phyloP scores from a whole-genome alignment of 2,113 vertebrate species.

The Dipodomys spectabilis region DNA sequence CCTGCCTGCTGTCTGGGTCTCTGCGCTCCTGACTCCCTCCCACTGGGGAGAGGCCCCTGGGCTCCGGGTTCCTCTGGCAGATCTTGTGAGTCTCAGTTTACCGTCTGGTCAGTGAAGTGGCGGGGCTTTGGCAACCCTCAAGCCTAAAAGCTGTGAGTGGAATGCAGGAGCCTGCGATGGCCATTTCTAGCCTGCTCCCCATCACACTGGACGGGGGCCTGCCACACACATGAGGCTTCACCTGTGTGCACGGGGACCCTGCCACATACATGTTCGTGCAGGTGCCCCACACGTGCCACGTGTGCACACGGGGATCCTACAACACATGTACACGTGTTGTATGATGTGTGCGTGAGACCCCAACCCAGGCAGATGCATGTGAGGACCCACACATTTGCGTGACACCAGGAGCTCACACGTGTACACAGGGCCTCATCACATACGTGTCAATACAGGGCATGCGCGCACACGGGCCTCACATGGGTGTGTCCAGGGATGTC shows the following conservation, averaged over 20 bases:
- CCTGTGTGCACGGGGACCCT: not conserved
- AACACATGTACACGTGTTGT: too few relatives aligned
- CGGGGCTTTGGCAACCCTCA: not conserved
- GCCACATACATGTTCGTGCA: too few relatives aligned
- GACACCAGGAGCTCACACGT: too few relatives aligned
- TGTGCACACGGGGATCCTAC: too few relatives aligned
- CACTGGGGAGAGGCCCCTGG: not conserved
- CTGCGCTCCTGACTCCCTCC: not conserved
- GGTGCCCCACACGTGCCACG: not conserved
- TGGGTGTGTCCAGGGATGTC: too few relatives aligned
- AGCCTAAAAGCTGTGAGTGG: not conserved
- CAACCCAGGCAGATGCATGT: too few relatives aligned
- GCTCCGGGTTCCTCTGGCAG: not conserved
- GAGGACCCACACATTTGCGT: too few relatives aligned
- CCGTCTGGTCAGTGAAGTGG: not conserved
- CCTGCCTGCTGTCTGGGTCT: not conserved
- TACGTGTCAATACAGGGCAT: too few relatives aligned
- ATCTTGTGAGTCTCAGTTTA: not conserved
- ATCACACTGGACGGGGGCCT: not conserved
- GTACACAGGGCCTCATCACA: too few relatives aligned
- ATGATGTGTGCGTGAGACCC: too few relatives aligned
- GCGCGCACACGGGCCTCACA: too few relatives aligned
- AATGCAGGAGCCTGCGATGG: accelerated
- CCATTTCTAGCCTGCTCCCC: not conserved
- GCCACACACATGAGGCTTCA: not conserved